Evolutionary conservation across 2,888 invertebrate genomes (phyloP).

Genomic region (Liodrosophila aerea): DNA sequence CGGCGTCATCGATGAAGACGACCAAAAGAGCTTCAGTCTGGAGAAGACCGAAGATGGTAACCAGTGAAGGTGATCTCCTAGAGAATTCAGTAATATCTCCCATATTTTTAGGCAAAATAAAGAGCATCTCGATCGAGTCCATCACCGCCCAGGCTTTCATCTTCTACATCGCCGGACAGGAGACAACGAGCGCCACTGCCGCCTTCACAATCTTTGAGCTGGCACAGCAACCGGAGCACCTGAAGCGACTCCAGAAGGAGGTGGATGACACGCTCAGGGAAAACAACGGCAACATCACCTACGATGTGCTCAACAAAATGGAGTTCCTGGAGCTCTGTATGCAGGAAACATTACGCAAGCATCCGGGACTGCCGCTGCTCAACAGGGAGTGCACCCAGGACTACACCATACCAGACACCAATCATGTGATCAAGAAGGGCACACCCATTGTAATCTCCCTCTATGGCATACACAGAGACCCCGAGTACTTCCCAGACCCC

Average conservation of each 20-base stretch:
- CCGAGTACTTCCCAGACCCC: conserved; percentile 81
- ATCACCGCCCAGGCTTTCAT: conserved; percentile 81
- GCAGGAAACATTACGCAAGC: conserved; percentile 80
- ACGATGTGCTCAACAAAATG: conserved; percentile 81
- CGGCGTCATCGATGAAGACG: conserved; percentile 70
- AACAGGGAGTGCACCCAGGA: conserved; percentile 81
- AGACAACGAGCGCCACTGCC: conserved; percentile 81
- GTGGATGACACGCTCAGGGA: conserved; percentile 77
- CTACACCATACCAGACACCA: conserved; percentile 75
- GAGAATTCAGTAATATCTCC: no score
- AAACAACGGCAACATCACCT: conserved; percentile 70
- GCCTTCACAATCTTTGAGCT: conserved; percentile 81
- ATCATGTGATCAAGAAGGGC: conserved; percentile 78
- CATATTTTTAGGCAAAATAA: conserved; percentile 43
- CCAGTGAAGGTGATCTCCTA: not conserved
- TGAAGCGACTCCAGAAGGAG: conserved; percentile 78
- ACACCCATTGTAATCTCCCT: conserved; percentile 80
- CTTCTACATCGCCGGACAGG: conserved; percentile 83
- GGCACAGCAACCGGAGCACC: conserved; percentile 79
- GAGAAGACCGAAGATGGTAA: conserved; percentile 61
- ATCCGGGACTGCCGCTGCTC: conserved; percentile 81
- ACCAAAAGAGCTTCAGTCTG: conserved; percentile 59
- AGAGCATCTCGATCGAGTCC: conserved; percentile 71
- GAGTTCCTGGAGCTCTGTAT: conserved; percentile 82
- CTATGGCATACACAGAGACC: conserved; percentile 80